phyloP scores from a whole-genome alignment of 2,888 invertebrate genomes.

The Cremastinae sp. region DNA sequence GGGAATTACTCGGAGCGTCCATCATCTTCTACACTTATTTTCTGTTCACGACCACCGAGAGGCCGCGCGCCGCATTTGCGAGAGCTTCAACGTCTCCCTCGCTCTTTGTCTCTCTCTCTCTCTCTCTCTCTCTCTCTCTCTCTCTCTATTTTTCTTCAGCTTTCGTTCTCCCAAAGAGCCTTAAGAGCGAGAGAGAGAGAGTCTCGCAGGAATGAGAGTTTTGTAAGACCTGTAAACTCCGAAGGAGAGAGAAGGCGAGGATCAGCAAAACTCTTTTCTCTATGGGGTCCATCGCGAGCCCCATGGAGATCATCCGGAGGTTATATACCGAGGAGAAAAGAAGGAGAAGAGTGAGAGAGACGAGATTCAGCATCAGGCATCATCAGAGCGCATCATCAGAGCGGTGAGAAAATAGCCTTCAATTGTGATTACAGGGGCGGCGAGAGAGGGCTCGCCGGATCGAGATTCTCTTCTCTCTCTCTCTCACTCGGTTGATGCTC shows the following conservation, averaged over 20 bases:
- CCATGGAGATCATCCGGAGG: slow-evolving; percentile 75
- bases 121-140: slow-evolving; percentile 8
- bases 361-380: slow-evolving; percentile 68
- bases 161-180: slow-evolving; percentile 36
- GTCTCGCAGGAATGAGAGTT: slow-evolving; percentile 52
- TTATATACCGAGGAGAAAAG: slow-evolving; percentile 67
- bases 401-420: slow-evolving; percentile 81
- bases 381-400: slow-evolving; percentile 80
- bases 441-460: slow-evolving; percentile 70
- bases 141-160: slow-evolving; percentile 31
- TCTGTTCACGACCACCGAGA: slow-evolving; percentile 75
- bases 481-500: too few species aligned
- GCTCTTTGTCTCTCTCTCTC: slow-evolving; percentile 45
- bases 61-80: slow-evolving; percentile 58
- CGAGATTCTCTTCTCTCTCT: slow-evolving; percentile 65
- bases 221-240: slow-evolving; percentile 51
- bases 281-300: slow-evolving; percentile 58
- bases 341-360: slow-evolving; percentile 23
- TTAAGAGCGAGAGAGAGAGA: slow-evolving; percentile 21
- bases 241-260: slow-evolving; percentile 32
- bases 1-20: slow-evolving; percentile 80
- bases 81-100: slow-evolving; percentile 21
- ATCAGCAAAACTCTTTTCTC: slow-evolving; percentile 57
- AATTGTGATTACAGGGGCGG: slow-evolving; percentile 81
- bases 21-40: slow-evolving; percentile 80